Evolutionary conservation across 2,797 vertebrate species (phyloP).

Genomic region (Acanthurus lineatus): DNA sequence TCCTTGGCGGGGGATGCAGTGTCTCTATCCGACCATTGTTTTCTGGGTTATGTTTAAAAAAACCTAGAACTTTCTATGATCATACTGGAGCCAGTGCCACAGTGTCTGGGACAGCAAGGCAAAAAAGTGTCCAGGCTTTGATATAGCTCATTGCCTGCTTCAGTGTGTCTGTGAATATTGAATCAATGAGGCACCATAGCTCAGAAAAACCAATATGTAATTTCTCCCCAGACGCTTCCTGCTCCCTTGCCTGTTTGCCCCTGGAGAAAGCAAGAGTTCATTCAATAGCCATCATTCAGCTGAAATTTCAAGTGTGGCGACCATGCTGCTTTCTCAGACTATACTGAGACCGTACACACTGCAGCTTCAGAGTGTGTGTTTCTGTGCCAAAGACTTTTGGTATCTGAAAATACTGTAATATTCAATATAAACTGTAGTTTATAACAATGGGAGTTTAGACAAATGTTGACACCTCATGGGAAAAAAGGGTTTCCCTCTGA

Average conservation of each 20-base stretch:
- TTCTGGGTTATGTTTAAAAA: neutral
- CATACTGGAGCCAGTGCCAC: conserved; percentile 20
- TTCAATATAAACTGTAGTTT: conserved; percentile 8
- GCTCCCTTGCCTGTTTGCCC: conserved; percentile 55
- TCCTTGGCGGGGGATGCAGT: no score
- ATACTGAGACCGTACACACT: neutral
- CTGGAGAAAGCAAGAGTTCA: conserved; percentile 52
- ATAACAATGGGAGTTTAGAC: conserved; percentile 10
- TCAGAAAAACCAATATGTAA: conserved; percentile 76
- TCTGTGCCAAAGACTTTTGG: conserved; percentile 18
- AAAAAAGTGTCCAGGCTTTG: conserved; percentile 66
- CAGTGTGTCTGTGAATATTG: conserved; percentile 75
- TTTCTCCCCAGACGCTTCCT: conserved; percentile 62
- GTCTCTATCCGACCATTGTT: no score
- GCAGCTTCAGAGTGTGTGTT: conserved; percentile 28
- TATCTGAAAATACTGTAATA: conserved; percentile 22
- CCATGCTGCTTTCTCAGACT: conserved; percentile 50
- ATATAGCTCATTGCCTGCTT: conserved; percentile 63
- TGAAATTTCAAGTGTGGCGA: conserved; percentile 55
- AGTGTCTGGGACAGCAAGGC: conserved; percentile 45
- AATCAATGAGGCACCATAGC: conserved; percentile 74
- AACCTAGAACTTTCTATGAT: conserved; percentile 47
- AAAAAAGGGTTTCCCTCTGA: conserved; percentile 19
- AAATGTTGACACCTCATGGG: neutral
- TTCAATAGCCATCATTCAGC: conserved; percentile 58